Evolutionary conservation across 2,888 invertebrate genomes (phyloP).

Genomic region (Physocephala rufipes): DNA sequence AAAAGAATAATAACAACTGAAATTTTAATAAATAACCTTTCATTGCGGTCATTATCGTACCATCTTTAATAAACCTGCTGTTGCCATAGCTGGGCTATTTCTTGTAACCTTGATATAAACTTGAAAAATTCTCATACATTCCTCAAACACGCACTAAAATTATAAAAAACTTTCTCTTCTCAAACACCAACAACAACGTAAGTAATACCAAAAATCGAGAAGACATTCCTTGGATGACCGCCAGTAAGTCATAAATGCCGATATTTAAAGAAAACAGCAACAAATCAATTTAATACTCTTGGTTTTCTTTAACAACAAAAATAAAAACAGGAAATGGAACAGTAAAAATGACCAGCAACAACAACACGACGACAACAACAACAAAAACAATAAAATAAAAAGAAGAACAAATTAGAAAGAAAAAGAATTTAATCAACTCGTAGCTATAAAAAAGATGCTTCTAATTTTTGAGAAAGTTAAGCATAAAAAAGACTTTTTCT

Average conservation of each 20-base stretch:
- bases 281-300: constrained; percentile 11
- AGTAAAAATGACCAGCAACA: background rate
- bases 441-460: background rate
- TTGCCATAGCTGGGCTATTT: too few relatives aligned
- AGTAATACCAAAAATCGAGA: background rate
- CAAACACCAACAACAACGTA: background rate
- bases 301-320: constrained; percentile 5
- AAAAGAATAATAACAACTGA: too few relatives aligned
- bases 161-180: constrained; percentile 20
- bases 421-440: background rate
- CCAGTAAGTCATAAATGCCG: too few relatives aligned
- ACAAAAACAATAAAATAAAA: background rate
- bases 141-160: constrained; percentile 4
- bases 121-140: constrained; percentile 28
- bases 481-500: too few relatives aligned
- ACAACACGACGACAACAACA: background rate
- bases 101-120: background rate
- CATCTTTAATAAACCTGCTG: too few relatives aligned
- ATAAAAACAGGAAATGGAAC: background rate
- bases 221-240: too few relatives aligned
- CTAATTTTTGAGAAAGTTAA: background rate
- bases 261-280: constrained; percentile 1
- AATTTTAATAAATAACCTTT: too few relatives aligned
- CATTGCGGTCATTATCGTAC: too few relatives aligned
- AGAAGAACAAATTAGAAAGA: background rate